Percentiles rank a stretch among this genome's conserved stretches.
Conservation (phyloP, 1,140 invertebrate species). For the Drosophila athabasca region DNA sequence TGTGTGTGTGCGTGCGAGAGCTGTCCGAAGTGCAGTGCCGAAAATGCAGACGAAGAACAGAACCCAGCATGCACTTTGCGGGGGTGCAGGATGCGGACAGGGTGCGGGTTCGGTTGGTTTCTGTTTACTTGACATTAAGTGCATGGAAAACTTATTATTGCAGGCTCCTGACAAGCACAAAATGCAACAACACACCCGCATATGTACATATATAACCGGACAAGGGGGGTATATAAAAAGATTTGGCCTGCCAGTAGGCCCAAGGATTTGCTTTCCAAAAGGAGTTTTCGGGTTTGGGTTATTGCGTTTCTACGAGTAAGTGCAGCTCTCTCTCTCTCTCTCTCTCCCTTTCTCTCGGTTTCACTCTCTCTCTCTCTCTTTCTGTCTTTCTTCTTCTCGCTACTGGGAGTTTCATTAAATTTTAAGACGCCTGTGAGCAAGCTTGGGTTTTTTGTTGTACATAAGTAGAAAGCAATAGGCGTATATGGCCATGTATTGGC, state of each 20-base stretch:
- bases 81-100: background rate
- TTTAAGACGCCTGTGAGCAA: constrained; percentile 68
- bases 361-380: background rate
- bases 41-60: constrained; percentile 46
- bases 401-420: constrained; percentile 74
- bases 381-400: constrained; percentile 7
- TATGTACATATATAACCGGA: constrained; percentile 11
- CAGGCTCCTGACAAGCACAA: constrained; percentile 72
- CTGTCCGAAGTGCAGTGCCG: constrained; percentile 28
- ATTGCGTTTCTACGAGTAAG: too few relatives aligned
- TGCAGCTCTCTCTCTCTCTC: constrained; percentile 14
- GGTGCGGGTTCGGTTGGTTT: constrained; percentile 24
- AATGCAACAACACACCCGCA: constrained; percentile 63
- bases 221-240: constrained; percentile 41
- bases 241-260: constrained; percentile 50
- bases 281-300: constrained; percentile 26
- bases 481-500: constrained; percentile 60
- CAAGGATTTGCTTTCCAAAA: constrained; percentile 41
- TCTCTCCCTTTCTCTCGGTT: constrained; percentile 1
- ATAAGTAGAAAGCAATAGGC: constrained; percentile 24
- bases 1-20: constrained; percentile 5
- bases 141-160: constrained; percentile 81
- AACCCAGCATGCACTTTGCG: constrained; percentile 26
- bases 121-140: constrained; percentile 82
- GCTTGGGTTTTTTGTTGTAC: constrained; percentile 75